phyloP scores from a whole-genome alignment of 64 coral and sea anemone species.

The Orbicella faveolata region DNA sequence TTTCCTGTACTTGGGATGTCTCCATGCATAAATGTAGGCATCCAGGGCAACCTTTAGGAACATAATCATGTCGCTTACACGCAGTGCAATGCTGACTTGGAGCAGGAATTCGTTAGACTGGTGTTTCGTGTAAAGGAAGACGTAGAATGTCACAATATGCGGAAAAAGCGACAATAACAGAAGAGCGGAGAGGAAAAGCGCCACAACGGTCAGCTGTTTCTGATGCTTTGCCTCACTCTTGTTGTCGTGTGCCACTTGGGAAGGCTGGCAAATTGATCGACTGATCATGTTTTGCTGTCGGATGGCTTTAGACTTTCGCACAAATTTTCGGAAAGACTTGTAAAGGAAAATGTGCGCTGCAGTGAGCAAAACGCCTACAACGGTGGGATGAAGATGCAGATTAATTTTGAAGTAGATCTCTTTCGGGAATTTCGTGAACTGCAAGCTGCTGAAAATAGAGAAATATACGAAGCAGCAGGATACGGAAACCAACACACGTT shows the following conservation, averaged over 20 bases:
- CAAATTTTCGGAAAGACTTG: constrained; percentile 22
- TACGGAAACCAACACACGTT: constrained; percentile 43
- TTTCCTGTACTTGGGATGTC: constrained; percentile 57
- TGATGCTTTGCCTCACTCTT: constrained; percentile 24
- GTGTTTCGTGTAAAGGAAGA: constrained; percentile 23
- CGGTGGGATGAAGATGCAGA: constrained; percentile 46
- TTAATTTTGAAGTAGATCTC: constrained; percentile 26
- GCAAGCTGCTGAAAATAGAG: constrained; percentile 59
- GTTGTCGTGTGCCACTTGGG: neutral
- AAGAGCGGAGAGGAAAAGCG: constrained; percentile 33
- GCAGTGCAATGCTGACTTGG: constrained; percentile 47
- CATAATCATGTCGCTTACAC: constrained; percentile 50
- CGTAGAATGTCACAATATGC: constrained; percentile 41
- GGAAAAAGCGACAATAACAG: constrained; percentile 37
- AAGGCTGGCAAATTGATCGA: neutral
- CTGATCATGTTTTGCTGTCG: neutral
- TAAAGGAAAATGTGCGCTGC: constrained; percentile 43
- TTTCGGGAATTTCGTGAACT: constrained; percentile 37
- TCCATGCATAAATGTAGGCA: constrained; percentile 57
- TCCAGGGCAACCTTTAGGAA: constrained; percentile 54
- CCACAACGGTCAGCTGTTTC: constrained; percentile 42
- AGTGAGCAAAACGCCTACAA: constrained; percentile 27
- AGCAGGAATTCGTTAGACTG: neutral
- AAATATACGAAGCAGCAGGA: constrained; percentile 54
- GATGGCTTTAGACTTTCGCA: constrained; percentile 48